Evolutionary conservation across 2,888 invertebrate genomes (phyloP), one percentile per base, ranked within the genome.

Genomic region (Troglohyphantes excavatus): DNA sequence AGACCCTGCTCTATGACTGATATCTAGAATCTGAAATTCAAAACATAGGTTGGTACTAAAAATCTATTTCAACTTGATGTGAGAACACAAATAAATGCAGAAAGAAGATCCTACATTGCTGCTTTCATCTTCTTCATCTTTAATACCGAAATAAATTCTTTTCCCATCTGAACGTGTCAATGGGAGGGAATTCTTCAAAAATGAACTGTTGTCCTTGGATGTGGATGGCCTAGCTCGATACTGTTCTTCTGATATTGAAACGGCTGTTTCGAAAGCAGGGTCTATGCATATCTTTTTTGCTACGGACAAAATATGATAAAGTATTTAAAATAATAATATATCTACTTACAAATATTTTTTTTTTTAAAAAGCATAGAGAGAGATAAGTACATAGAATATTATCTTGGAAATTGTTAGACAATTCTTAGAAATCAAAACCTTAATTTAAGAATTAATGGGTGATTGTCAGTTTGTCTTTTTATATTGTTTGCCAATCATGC

Each of bases 121-220:
- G 9, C 26, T 11, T 11, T 70, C 29, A 21, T 76, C 72, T 0
- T 83, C 63, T 27, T 89, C 89, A 43, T 89, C 89, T 39, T 78
- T 83, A 11, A 89, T 11, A 6, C 29, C 9, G 46, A 83, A 83
- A 63, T 84, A 83, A 46, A 78, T 83, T 21, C 89, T 59, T 11
- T 53, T 13, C 65, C 89, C 89, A 89, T 89, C 89, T 59, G 70
- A 70, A 7, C 83, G 39, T 43, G 89, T 89, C 17, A 89, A 11
- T 13, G 78, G 33, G 2, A 83, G 53, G 21, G 68, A 59, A n/a
- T 89, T 83, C 39, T 33, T 63, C 13, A 43, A 68, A 65, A 1
- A 2, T 53, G 53, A 5, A 17, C 53, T 53, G 13, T 39, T 11
- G 5, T 13, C n/a, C 13, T 19, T 19, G n/a, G 27, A 53, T 78